These are phyloP conservation scores for Sternarchorhynchus goeldii DNA, from an alignment of 2,797 vertebrate species.

Conservation along the genomic window DNA sequence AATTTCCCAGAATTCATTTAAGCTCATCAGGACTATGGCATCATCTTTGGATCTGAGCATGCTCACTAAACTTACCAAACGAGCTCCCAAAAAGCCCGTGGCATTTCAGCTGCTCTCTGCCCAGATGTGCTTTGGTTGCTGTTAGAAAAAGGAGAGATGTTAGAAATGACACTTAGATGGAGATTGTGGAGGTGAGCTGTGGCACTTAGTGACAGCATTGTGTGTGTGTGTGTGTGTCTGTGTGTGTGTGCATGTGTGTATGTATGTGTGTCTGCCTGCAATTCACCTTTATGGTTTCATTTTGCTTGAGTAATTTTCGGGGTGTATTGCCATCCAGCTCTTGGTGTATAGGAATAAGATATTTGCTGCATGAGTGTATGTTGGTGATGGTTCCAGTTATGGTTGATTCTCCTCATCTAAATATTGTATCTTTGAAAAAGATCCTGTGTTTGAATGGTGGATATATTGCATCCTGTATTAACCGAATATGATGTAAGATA, in stretches of 20 bases:
- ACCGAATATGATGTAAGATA: neutral
- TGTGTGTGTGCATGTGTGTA: constrained; percentile 34
- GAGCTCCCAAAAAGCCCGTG: constrained; percentile 40
- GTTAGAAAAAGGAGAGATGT: constrained; percentile 58
- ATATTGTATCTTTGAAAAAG: neutral
- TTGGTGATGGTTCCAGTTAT: too few relatives aligned
- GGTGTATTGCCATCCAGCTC: constrained; percentile 48
- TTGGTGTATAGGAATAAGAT: constrained; percentile 2
- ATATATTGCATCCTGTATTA: neutral
- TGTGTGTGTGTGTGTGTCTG: constrained; percentile 11
- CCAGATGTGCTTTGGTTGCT: constrained; percentile 64
- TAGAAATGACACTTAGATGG: constrained; percentile 69
- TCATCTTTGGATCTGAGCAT: constrained; percentile 52
- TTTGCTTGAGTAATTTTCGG: constrained; percentile 32
- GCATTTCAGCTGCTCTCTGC: constrained; percentile 44
- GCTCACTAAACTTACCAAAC: constrained; percentile 54
- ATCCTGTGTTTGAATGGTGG: neutral
- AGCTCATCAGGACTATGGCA: constrained; percentile 32
- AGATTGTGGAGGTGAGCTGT: constrained; percentile 70
- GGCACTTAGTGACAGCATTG: constrained; percentile 11
- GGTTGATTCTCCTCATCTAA: too few relatives aligned
- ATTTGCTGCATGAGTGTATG: too few relatives aligned
- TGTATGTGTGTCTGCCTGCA: constrained; percentile 19
- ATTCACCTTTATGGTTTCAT: constrained; percentile 44
- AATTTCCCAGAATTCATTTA: constrained; percentile 67